Evolutionary conservation across 2,888 invertebrate species (phyloP), one percentile per base, ranked within the genome.

Genomic region (Netelia melanura): DNA sequence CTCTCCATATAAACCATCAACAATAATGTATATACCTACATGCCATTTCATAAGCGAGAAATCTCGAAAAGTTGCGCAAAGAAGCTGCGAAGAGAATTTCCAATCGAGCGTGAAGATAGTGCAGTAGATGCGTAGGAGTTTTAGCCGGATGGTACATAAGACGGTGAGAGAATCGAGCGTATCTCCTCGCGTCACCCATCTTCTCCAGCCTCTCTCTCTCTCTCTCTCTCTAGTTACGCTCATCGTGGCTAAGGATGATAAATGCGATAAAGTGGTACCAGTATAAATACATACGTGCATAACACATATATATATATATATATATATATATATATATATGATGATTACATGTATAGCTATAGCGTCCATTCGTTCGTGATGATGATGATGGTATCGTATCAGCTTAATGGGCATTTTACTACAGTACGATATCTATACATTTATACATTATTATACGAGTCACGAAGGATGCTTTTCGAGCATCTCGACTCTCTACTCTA

Each of bases 221-320:
- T 71, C 44, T 68, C 67, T 30, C 64, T 48, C 62, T 62, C 30
- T 84, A 75, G 82, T 82, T 86, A 81, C 77, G 83, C 81, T 88
- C 79, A 83, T 86, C 81, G 74, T 81, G 64, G 84, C 85, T 86
- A 84, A 88, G 87, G 85, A 88, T 87, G 87, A 88, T 88, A 85
- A 88, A 88, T 88, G 86, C 81, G 87, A 87, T 88, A 88, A 86
- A 86, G 87, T 84, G 84, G 83, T 86, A 87, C 87, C 83, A 86
- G 87, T 86, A 86, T 87, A 87, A 82, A 81, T 81, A 83, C 81
- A 80, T 62, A 61, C 79, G 54, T 74, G 74, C 44, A 52, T 70
- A 38, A 67, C 44, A 85, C 70, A 64, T 48, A 23, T 65, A 64
- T 70, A 54, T 62, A 56, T 44, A 43, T 17, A 17, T 0, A 17